Base-by-base conservation (phyloP, 2,797 vertebrate species). In the Oreonectes daqikongensis region DNA sequence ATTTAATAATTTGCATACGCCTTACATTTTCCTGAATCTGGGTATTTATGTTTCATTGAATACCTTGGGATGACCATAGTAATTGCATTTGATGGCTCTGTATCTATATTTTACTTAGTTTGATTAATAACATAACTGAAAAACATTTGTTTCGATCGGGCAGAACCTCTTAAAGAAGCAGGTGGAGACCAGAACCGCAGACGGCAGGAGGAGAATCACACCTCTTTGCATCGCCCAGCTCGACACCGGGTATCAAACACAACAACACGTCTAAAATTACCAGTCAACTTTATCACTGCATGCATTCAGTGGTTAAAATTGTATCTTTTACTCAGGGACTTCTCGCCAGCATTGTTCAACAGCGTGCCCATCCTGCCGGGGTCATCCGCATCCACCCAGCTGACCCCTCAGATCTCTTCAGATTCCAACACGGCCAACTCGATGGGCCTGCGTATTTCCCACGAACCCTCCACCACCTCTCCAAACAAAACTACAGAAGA, bases 151-250 rank as follows among this genome's bases (percentile, higher is more conserved):
- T 70, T 22, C 14, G 22, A 46, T 35, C 40, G 22, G 66, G 71
- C 89, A 99, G 97, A 99, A 98, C 86, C 95, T 99, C 70, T 87
- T 99, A 88, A 99, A 99, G 92, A 99, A 99, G 81, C 97, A 99
- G 92, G 97, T 98, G 75, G 97, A 99, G 86, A 99, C 97, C 0
- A 93, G 97, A 84, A 99, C 97, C 0, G 93, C 97, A 2, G 97
- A 99, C 20, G 97, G 97, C 20, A 91, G 97, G 59, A 94, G 97
- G 77, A 93, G 97, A 50, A 99, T 99, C 91, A 99, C 97, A 0
- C 97, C 97, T 44, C 94, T 99, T 48, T 99, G 97, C 85, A 99
- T 99, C 81, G 97, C 97, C 86, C 97, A 99, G 85, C 93, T 99
- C 88, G 97, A 99, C 91, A 99, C 96, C 0, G 97, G 96, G 97